Evolutionary conservation across 2,113 vertebrate species (phyloP).

Genomic region (Isichthys henryi): DNA sequence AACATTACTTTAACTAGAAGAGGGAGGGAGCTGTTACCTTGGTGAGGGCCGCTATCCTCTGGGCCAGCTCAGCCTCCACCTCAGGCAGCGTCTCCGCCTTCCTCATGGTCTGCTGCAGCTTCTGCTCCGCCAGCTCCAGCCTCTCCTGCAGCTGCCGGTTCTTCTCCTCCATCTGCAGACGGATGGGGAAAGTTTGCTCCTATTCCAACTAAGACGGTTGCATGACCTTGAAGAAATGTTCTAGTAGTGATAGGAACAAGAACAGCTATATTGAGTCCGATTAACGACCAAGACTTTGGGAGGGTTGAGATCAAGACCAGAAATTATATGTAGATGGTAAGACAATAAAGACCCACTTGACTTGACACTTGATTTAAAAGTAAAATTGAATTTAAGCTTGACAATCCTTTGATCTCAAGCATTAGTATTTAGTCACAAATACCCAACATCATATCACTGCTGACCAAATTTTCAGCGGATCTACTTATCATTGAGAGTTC

Average conservation of each 20-base stretch:
- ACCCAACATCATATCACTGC: not conserved
- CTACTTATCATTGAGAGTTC: not conserved
- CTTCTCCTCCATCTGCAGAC: constrained; percentile 91
- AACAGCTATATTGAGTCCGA: not conserved
- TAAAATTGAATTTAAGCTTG: not conserved
- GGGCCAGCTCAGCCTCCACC: constrained; percentile 94
- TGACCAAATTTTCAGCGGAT: not conserved
- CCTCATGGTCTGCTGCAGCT: constrained; percentile 97
- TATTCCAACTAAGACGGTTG: not conserved
- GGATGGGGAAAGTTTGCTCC: not conserved
- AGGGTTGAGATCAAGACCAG: not conserved
- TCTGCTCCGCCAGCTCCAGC: constrained; percentile 93
- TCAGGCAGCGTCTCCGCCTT: constrained; percentile 96
- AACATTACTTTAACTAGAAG: not conserved
- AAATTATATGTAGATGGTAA: not conserved
- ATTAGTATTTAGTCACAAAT: not conserved
- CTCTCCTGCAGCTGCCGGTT: constrained; percentile 94
- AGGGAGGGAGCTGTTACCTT: constrained; percentile 66
- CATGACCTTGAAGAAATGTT: not conserved
- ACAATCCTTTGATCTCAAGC: not conserved
- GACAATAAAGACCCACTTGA: not conserved
- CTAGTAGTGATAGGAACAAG: not conserved
- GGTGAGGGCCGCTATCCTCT: constrained; percentile 96
- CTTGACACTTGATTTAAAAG: not conserved
- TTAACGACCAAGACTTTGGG: not conserved